Evolutionary conservation across 2,888 invertebrate genomes (phyloP).

Genomic region (Ellobium chinense): DNA sequence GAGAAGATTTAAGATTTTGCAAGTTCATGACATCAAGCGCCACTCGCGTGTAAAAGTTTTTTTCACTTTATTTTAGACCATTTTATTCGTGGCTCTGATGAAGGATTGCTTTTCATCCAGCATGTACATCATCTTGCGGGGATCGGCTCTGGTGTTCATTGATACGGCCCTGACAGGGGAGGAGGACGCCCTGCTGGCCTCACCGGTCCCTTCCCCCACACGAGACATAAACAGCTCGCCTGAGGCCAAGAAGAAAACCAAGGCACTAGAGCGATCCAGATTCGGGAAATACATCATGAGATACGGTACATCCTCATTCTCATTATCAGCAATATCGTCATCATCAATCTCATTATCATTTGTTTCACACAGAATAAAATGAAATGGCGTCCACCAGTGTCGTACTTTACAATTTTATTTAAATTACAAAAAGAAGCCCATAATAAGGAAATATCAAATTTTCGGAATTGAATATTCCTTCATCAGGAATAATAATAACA

Average conservation of each 20-base stretch:
- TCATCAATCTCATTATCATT: no score
- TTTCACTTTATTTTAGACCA: not conserved
- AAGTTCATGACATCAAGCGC: no score
- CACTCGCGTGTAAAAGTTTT: not conserved
- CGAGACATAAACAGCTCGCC: slow-evolving; percentile 27
- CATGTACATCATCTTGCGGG: slow-evolving; percentile 73
- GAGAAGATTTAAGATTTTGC: no score
- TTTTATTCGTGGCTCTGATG: no score
- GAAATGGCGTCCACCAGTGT: no score
- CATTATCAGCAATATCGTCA: no score
- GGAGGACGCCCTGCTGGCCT: slow-evolving; percentile 46
- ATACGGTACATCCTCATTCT: slow-evolving; percentile 70
- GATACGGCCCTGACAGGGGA: slow-evolving; percentile 71
- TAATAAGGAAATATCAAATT: no score
- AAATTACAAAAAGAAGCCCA: no score
- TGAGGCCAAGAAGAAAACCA: slow-evolving; percentile 40
- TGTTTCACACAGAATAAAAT: no score
- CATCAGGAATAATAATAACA: no score
- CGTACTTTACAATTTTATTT: no score
- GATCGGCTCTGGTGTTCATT: slow-evolving; percentile 72
- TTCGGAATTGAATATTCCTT: no score
- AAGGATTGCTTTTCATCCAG: slow-evolving; percentile 55
- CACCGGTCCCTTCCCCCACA: slow-evolving; percentile 24
- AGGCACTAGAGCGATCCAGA: slow-evolving; percentile 60
- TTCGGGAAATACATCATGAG: slow-evolving; percentile 69